phyloP scores from a whole-genome alignment of 1,140 invertebrate genomes.

The Paraescarpia echinospica region DNA sequence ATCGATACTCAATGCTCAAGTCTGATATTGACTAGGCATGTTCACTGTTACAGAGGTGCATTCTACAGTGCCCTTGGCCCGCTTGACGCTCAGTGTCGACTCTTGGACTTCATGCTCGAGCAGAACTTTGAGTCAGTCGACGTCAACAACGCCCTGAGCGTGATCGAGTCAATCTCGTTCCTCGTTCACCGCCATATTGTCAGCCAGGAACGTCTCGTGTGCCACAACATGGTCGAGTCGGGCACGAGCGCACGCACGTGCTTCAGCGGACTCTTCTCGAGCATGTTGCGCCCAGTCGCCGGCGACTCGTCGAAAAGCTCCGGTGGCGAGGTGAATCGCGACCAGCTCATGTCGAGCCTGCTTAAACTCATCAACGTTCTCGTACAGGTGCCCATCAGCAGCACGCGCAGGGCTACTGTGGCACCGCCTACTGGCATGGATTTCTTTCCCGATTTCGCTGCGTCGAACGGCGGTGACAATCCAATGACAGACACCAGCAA shows the following conservation, averaged over 20 bases:
- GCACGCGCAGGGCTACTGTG: not conserved
- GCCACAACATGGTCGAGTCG: constrained; percentile 53
- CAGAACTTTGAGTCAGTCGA: constrained; percentile 70
- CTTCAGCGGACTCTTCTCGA: constrained; percentile 69
- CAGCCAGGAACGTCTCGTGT: constrained; percentile 64
- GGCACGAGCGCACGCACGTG: constrained; percentile 55
- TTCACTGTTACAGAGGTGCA: constrained; percentile 62
- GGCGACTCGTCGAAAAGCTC: constrained; percentile 60
- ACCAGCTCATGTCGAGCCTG: constrained; percentile 70
- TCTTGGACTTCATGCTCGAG: constrained; percentile 70
- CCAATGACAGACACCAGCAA: constrained; percentile 37
- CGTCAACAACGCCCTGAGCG: constrained; percentile 72
- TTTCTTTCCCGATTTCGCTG: not conserved
- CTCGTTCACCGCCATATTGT: constrained; percentile 66
- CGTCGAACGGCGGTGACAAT: not conserved
- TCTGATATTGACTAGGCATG: not conserved
- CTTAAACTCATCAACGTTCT: constrained; percentile 71
- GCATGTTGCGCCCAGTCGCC: constrained; percentile 65
- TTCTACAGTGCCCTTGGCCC: constrained; percentile 74
- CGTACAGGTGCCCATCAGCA: constrained; percentile 68
- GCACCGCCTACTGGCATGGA: not conserved
- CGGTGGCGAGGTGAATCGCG: constrained; percentile 64
- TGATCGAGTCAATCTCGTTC: constrained; percentile 72
- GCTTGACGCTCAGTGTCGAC: constrained; percentile 76
- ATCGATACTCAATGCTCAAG: not conserved